These are phyloP conservation scores for Cirrhinus mrigala DNA, from an alignment of 2,797 vertebrate species.

Conservation along the genomic window DNA sequence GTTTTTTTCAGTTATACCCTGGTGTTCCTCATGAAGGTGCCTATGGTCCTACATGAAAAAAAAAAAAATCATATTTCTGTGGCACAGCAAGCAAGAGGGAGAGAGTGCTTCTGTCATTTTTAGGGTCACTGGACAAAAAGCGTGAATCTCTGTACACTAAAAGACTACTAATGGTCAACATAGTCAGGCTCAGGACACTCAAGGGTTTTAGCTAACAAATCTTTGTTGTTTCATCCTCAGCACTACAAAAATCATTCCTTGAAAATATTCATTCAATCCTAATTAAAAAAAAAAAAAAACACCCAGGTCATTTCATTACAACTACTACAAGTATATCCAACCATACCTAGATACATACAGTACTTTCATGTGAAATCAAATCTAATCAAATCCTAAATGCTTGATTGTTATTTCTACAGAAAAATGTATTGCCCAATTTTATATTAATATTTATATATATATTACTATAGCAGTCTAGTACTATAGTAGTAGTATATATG, in stretches of 20 bases:
- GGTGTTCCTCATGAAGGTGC: neutral
- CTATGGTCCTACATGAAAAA: neutral
- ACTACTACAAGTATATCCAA: neutral
- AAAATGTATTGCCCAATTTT: neutral
- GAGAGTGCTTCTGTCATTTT: neutral
- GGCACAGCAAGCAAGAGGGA: neutral
- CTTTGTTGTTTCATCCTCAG: neutral
- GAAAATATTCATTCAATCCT: neutral
- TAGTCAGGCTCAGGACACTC: neutral
- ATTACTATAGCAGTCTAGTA: too few species aligned
- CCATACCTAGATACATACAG: neutral
- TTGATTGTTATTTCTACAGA: neutral
- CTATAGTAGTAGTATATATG: too few species aligned
- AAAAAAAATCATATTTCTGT: neutral
- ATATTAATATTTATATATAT: neutral
- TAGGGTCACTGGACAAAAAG: slow-evolving; percentile 27
- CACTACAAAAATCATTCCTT: neutral
- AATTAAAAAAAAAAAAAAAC: too few species aligned
- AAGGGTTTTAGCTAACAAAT: neutral
- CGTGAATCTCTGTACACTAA: neutral
- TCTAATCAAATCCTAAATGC: neutral
- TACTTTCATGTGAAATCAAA: neutral
- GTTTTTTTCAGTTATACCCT: neutral
- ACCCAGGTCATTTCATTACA: too few species aligned
- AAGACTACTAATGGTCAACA: neutral